These are phyloP conservation scores for Lerista edwardsae DNA, from an alignment of 2,797 vertebrate species.

Conservation along the genomic window DNA sequence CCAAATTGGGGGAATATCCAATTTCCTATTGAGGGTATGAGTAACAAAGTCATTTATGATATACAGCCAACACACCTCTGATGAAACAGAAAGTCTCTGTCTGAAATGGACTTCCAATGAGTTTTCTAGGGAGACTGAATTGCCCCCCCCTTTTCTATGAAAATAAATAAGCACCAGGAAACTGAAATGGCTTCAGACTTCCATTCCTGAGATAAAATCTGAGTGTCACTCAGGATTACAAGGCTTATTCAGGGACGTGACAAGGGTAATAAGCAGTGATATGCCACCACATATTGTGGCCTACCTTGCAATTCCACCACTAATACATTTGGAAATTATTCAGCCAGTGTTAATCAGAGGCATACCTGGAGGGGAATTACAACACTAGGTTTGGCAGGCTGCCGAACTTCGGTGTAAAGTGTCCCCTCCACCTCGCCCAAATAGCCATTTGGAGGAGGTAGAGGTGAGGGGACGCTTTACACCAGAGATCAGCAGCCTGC, in stretches of 20 bases:
- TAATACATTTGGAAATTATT: background rate
- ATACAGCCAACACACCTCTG: background rate
- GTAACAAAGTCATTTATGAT: background rate
- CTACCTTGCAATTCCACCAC: background rate
- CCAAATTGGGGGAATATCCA: background rate
- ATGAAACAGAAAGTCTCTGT: background rate
- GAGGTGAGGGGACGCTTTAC: no score
- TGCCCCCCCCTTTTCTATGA: background rate
- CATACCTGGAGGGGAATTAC: no score
- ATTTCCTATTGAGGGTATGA: background rate
- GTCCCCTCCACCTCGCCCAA: no score
- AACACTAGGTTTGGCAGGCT: no score
- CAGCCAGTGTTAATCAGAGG: background rate
- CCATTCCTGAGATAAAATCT: background rate
- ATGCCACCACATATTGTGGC: background rate
- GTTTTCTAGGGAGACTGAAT: background rate
- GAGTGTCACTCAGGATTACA: background rate
- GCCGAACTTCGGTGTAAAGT: no score
- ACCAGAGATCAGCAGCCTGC: no score
- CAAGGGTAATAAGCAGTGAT: background rate
- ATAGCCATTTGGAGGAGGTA: no score
- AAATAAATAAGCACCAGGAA: background rate
- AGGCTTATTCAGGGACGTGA: background rate
- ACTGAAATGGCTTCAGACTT: background rate
- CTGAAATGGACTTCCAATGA: conserved; percentile 15